phyloP scores from a whole-genome alignment of 2,888 invertebrate genomes.

The Antitype chi region DNA sequence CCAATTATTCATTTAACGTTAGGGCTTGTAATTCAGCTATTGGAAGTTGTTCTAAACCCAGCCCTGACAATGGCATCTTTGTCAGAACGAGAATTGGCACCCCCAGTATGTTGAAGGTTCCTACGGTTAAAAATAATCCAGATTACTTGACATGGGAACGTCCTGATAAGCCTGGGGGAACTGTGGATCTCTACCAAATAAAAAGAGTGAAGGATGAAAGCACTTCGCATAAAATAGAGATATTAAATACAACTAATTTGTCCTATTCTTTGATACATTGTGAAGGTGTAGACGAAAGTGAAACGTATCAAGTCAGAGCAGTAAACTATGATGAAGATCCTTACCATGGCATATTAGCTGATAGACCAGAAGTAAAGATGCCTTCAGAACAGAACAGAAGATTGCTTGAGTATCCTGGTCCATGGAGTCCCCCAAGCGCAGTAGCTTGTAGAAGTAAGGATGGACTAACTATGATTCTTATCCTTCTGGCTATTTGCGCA shows the following conservation, averaged over 20 bases:
- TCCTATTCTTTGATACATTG: constrained; percentile 75
- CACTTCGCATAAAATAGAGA: constrained; percentile 64
- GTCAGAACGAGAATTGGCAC: constrained; percentile 92
- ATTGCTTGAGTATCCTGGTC: constrained; percentile 75
- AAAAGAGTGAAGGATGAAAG: constrained; percentile 80
- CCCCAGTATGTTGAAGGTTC: constrained; percentile 85
- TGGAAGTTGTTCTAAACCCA: constrained; percentile 91
- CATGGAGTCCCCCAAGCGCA: constrained; percentile 83
- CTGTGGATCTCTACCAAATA: constrained; percentile 91
- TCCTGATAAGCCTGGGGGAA: constrained; percentile 89
- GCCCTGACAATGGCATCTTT: constrained; percentile 85
- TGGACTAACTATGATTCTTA: constrained; percentile 79
- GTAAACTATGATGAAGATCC: constrained; percentile 83
- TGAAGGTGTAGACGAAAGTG: constrained; percentile 78
- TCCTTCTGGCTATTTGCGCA: constrained; percentile 79
- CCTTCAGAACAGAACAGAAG: constrained; percentile 65
- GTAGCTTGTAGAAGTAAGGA: constrained; percentile 80
- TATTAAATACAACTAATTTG: constrained; percentile 78
- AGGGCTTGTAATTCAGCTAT: constrained; percentile 92
- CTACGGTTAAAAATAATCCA: constrained; percentile 75
- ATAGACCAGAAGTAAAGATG: constrained; percentile 72
- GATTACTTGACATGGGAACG: constrained; percentile 87
- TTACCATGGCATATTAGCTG: constrained; percentile 78
- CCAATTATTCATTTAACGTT: constrained; percentile 93
- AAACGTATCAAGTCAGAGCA: constrained; percentile 85